Evolutionary conservation across 2,888 invertebrate species (phyloP), one percentile per base, ranked within the genome.

Genomic region (Heliconius erato): DNA sequence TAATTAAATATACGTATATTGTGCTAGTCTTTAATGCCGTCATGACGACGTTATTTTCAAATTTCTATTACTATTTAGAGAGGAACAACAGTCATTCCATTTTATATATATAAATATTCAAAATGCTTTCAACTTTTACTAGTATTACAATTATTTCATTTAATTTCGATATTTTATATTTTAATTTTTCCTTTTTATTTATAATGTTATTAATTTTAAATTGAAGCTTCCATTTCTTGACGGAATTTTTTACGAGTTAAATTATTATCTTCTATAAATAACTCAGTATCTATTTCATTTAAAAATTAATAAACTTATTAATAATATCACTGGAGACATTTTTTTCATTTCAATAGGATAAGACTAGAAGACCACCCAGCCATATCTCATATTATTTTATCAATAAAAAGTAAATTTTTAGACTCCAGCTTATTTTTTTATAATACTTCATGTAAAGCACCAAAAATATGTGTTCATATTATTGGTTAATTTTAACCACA

Each of bases 311-410:
- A 72, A 72, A n/a, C 71, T 49, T 49, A 72, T 26, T 26, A 26
- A 72, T 72, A 72, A 72, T 72, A 72, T 72, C 72, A 72, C 72
- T 72, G 72, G 72, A 26, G 16, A 44, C 49, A 32, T 72, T 40
- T 49, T 26, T 72, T 49, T 26, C 11, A 67, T 67, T 67, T 67
- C 19, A 49, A 71, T 26, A 44, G 26, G 44, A 72, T 49, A 72
- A 72, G 72, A 72, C 72, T 72, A 72, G 72, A 72, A 49, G 44
- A 28, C 26, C 72, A 72, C 44, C 72, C 72, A 72, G 72, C 44
- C 44, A 49, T 49, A 49, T 72, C 26, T 44, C 49, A 49, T 49
- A 72, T 14, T 72, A 49, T 44, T 49, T 72, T 71, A n/a, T 44
- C 14, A 72, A 72, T 16, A 49, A 49, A 63, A n/a, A 63, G 3